phyloP scores from a whole-genome alignment of 2,113 vertebrate genomes.

The Geococcyx californianus region DNA sequence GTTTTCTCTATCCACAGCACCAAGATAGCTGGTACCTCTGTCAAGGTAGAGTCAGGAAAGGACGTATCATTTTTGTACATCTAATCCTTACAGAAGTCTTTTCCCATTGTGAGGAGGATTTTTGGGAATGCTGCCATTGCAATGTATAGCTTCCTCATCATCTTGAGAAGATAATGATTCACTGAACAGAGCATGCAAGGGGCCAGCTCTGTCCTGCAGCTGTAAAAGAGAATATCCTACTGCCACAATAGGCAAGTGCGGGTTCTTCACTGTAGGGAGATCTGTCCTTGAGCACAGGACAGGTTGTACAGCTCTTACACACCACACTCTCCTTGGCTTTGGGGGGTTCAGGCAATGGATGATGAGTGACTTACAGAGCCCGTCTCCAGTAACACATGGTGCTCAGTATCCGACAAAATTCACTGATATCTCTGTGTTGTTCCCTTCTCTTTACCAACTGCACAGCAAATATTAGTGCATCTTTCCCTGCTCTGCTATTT shows the following conservation, averaged over 20 bases:
- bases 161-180: not conserved
- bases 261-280: not conserved
- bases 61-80: not conserved
- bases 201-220: not conserved
- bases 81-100: not conserved
- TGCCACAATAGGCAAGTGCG: not conserved
- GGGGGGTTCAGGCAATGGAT: not conserved
- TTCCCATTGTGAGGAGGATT: not conserved
- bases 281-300: not conserved
- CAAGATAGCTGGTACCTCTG: not conserved
- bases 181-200: not conserved
- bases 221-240: not conserved
- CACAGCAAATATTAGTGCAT: not conserved
- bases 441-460: not conserved
- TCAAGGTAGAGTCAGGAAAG: not conserved
- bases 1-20: not conserved
- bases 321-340: not conserved
- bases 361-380: slow-evolving; percentile 43
- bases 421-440: not conserved
- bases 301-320: not conserved
- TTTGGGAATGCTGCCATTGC: not conserved
- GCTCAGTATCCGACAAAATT: slow-evolving; percentile 50
- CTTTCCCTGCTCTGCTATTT: not conserved
- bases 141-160: not conserved
- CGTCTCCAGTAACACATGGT: slow-evolving; percentile 10